Conservation (phyloP, 2,797 vertebrate species). For the Anas bernieri region DNA sequence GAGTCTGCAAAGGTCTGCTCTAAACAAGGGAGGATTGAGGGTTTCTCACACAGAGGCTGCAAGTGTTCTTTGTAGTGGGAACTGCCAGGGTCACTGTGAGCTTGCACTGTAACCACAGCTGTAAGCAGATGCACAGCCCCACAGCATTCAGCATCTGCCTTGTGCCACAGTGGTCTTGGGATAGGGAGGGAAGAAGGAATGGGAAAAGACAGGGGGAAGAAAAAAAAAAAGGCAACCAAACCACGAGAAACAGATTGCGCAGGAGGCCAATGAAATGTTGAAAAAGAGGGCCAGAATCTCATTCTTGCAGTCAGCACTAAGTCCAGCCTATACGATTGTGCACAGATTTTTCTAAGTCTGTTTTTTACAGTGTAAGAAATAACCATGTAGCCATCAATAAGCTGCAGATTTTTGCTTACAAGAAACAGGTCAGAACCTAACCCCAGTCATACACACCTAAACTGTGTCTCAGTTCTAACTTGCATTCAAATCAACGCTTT, state of each 20-base stretch:
- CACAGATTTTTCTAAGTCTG: not conserved
- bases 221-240: not conserved
- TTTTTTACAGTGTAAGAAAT: not conserved
- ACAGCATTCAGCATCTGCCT: not conserved
- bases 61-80: not conserved
- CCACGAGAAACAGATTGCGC: not conserved
- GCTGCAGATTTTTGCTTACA: not conserved
- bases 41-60: slow-evolving; percentile 18
- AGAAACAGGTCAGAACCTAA: not conserved
- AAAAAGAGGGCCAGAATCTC: not conserved
- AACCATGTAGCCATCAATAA: rapidly evolving
- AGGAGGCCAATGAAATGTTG: not conserved
- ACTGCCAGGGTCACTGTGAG: not conserved
- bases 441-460: not conserved
- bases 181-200: not conserved
- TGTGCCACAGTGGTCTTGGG: slow-evolving; percentile 3
- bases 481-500: not conserved
- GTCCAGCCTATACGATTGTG: not conserved
- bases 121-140: not conserved
- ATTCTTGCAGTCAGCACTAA: not conserved
- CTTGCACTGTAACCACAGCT: not conserved
- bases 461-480: not conserved
- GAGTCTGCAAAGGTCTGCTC: not conserved
- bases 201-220: not conserved
- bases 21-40: not conserved